A percentile compares a stretch with the other conserved stretches of the same genome.
Conservation (phyloP, 2,113 vertebrate genomes). For the Cairina moschata region DNA sequence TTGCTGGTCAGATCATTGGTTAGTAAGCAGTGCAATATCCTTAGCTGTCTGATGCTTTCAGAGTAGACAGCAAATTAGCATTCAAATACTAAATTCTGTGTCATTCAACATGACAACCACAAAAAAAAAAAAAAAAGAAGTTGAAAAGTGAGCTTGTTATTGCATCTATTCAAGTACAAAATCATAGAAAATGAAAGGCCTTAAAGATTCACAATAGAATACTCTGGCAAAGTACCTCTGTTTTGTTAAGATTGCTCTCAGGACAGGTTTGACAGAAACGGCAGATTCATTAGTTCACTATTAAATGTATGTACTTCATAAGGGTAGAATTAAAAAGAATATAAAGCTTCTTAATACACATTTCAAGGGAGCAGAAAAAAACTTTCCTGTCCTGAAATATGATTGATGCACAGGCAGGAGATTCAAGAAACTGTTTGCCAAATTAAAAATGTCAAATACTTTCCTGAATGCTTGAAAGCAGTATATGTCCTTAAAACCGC, state of each 20-base stretch:
- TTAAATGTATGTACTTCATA: accelerated
- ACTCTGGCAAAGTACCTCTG: neutral
- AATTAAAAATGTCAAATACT: neutral
- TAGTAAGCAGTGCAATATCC: neutral
- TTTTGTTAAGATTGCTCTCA: neutral
- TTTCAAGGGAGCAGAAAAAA: neutral
- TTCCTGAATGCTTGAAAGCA: neutral
- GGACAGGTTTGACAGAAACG: neutral
- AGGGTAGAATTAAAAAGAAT: neutral
- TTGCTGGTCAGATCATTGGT: neutral
- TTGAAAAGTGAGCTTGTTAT: neutral
- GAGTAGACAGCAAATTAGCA: neutral
- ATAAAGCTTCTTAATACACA: neutral
- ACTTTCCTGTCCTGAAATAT: neutral
- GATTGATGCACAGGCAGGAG: accelerated
- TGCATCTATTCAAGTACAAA: neutral
- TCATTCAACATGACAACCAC: neutral
- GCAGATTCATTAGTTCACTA: neutral
- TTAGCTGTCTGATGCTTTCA: neutral
- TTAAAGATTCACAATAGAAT: neutral
- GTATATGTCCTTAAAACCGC: neutral
- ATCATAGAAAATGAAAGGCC: neutral
- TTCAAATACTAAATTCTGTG: neutral
- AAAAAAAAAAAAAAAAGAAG: neutral
- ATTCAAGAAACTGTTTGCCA: neutral